phyloP scores from a whole-genome alignment of 23 tunicate species.

The Botrylloides violaceus region DNA sequence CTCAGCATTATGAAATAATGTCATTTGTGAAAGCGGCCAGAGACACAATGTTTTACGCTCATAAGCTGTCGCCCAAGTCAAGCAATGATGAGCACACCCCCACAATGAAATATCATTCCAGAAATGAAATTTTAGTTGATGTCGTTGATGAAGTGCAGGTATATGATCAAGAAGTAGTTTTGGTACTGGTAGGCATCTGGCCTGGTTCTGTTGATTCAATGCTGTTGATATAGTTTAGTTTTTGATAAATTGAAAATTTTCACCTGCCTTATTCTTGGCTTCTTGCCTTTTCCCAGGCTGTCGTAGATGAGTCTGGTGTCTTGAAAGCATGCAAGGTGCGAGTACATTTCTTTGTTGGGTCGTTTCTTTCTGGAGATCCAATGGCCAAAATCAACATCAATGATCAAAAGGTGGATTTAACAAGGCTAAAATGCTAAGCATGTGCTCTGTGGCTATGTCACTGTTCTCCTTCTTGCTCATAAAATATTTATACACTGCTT shows the following conservation, averaged over 20 bases:
- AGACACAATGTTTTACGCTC: conserved; percentile 15
- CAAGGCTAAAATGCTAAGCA: no score
- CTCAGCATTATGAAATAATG: conserved; percentile 10
- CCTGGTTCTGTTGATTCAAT: no score
- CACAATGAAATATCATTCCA: conserved; percentile 63
- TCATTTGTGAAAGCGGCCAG: conserved; percentile 18
- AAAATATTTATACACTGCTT: background rate
- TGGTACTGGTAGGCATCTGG: no score
- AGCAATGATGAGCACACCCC: conserved; percentile 12
- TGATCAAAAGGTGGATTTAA: conserved; percentile 50
- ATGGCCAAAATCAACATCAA: conserved; percentile 75
- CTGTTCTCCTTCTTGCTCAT: background rate
- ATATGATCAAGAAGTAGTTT: no score
- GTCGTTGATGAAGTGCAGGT: conserved; percentile 62
- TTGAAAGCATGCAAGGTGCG: conserved; percentile 56
- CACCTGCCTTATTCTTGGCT: conserved; percentile 3
- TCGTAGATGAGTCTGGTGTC: conserved; percentile 32
- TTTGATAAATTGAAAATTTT: no score
- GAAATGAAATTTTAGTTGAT: conserved; percentile 70
- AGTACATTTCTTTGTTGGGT: conserved; percentile 57
- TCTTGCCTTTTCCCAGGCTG: conserved; percentile 38
- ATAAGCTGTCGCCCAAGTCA: conserved; percentile 11
- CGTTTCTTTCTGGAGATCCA: conserved; percentile 83
- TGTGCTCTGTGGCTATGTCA: background rate
- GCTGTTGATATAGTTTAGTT: no score